Conservation (phyloP, 2,888 invertebrate species). For the Chrysina gloriosa region DNA sequence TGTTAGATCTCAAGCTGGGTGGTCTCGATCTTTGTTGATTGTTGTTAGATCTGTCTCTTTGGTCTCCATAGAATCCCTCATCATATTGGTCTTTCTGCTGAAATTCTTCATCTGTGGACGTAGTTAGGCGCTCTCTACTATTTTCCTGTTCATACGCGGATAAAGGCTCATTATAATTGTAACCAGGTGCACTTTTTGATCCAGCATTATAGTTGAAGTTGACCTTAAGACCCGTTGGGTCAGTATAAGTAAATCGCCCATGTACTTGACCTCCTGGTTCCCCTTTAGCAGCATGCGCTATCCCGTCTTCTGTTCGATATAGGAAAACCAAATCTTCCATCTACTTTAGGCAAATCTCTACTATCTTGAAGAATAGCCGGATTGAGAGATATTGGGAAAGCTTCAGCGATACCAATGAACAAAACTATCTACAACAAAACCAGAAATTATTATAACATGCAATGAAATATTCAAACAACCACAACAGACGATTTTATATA, state of each 20-base stretch:
- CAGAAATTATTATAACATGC: too few relatives aligned
- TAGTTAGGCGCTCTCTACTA: constrained; percentile 40
- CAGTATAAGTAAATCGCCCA: constrained; percentile 63
- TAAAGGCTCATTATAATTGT: constrained; percentile 50
- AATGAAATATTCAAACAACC: too few relatives aligned
- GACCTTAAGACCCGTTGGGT: constrained; percentile 64
- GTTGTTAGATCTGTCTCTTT: too few relatives aligned
- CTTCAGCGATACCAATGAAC: too few relatives aligned
- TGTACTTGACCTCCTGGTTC: constrained; percentile 62
- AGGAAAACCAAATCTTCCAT: constrained; percentile 65
- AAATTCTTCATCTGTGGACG: constrained; percentile 35
- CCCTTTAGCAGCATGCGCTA: constrained; percentile 62
- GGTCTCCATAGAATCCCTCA: constrained; percentile 23
- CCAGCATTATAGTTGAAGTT: constrained; percentile 65
- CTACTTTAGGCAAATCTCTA: constrained; percentile 60
- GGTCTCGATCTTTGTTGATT: constrained; percentile 32
- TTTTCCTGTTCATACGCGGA: constrained; percentile 38
- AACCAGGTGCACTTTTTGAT: constrained; percentile 56
- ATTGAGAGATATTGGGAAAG: too few relatives aligned
- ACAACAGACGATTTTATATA: too few relatives aligned
- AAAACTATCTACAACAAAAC: constrained; percentile 8
- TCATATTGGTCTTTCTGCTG: constrained; percentile 21
- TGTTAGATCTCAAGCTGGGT: constrained; percentile 25
- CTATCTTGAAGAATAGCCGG: constrained; percentile 62
- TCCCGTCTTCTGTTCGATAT: constrained; percentile 64